These are phyloP conservation scores for Seriola dumerili DNA, from an alignment of 2,113 vertebrate species.

Conservation along the genomic window DNA sequence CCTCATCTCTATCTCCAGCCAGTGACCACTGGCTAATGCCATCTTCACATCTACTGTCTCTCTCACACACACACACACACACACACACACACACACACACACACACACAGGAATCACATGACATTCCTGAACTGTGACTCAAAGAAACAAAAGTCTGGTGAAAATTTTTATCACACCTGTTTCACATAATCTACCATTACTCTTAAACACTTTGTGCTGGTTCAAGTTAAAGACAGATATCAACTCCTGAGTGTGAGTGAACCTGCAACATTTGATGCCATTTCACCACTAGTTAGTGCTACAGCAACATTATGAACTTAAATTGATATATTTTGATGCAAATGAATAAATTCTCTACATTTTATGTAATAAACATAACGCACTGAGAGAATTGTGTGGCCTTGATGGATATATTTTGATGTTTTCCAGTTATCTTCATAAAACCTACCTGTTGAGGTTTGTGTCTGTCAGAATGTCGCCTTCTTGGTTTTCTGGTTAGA, in stretches of 20 bases:
- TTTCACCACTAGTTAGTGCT: background rate
- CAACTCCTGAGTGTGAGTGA: background rate
- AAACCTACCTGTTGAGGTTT: conserved; percentile 48
- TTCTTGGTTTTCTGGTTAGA: background rate
- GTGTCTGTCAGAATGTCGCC: background rate
- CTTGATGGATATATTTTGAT: background rate
- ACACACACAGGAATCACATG: background rate
- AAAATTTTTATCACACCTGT: background rate
- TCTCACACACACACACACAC: conserved; percentile 17
- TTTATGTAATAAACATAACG: background rate
- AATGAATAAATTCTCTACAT: background rate
- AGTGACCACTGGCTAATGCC: conserved; percentile 84
- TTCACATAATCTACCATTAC: background rate
- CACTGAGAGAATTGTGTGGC: background rate
- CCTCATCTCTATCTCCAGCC: conserved; percentile 76
- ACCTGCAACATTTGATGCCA: background rate
- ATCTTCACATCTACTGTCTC: conserved; percentile 49
- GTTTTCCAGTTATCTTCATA: background rate
- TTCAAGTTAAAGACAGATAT: background rate
- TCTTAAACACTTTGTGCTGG: background rate
- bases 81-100: conserved; percentile 1
- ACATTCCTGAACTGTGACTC: background rate
- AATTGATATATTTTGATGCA: background rate
- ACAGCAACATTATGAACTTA: background rate
- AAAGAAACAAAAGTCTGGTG: too few species aligned